phyloP scores from a whole-genome alignment of 53 echinoderm and acorn worm genomes.

The Patiria pectinifera region DNA sequence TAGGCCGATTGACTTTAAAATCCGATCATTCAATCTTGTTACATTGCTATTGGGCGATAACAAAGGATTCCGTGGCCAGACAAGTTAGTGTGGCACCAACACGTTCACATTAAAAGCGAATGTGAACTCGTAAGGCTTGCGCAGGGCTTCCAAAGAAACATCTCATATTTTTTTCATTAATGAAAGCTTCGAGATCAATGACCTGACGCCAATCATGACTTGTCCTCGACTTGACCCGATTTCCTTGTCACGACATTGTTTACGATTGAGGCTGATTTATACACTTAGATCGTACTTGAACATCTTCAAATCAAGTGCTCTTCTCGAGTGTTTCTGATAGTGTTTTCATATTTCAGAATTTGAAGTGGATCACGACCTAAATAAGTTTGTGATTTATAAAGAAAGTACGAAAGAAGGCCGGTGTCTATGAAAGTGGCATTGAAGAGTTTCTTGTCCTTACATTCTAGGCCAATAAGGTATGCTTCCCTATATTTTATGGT shows the following conservation, averaged over 20 bases:
- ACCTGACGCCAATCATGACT: not conserved
- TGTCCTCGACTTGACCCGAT: not conserved
- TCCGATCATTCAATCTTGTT: no score
- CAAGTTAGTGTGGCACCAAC: no score
- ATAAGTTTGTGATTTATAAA: conserved; percentile 2
- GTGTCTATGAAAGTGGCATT: not conserved
- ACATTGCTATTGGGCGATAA: no score
- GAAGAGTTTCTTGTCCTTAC: no score
- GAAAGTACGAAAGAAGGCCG: not conserved
- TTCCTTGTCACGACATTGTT: conserved; percentile 6
- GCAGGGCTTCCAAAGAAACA: not conserved
- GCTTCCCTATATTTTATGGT: no score
- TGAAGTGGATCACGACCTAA: not conserved
- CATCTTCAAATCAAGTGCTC: not conserved
- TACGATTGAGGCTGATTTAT: not conserved
- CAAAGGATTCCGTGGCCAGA: no score
- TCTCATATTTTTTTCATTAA: not conserved
- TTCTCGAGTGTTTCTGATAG: not conserved
- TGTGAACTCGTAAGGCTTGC: no score
- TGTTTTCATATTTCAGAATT: not conserved
- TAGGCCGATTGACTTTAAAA: no score
- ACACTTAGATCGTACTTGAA: not conserved
- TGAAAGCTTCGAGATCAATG: not conserved
- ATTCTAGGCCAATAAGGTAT: no score
- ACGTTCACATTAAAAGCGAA: no score